A percentile compares a stretch with the other conserved stretches of the same genome.
Evolutionary conservation across 2,888 invertebrate species (phyloP).

Genomic region (Folsomia manolachei): DNA sequence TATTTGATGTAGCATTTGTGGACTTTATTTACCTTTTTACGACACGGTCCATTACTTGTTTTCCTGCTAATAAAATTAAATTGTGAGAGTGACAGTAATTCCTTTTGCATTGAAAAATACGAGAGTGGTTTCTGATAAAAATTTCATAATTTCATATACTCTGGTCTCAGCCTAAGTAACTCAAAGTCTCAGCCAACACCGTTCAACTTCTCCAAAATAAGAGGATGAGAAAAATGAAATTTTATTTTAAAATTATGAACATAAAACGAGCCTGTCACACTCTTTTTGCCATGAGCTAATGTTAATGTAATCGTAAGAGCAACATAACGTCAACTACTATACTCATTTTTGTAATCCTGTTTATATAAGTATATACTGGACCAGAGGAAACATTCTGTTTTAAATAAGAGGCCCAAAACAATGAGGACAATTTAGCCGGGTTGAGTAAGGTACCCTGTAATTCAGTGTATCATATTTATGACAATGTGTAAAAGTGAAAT

Average conservation of each 20-base stretch:
- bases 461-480: not conserved
- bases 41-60: conserved; percentile 46
- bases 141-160: conserved; percentile 40
- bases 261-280: conserved; percentile 34
- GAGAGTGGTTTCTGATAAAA: conserved; percentile 41
- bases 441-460: not conserved
- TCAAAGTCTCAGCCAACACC: not conserved
- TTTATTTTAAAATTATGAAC: conserved; percentile 25
- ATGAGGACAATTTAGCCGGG: not conserved
- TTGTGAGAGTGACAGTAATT: conserved; percentile 47
- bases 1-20: no score
- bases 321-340: not conserved
- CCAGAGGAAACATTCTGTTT: not conserved
- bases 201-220: conserved; percentile 3
- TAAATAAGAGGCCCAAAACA: not conserved
- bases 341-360: not conserved
- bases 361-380: no score
- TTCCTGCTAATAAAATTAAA: conserved; percentile 47
- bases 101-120: conserved; percentile 22
- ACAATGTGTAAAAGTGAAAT: not conserved
- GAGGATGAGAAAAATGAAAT: conserved; percentile 16
- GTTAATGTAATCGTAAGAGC: conserved; percentile 15
- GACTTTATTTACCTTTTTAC: conserved; percentile 23
- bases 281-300: conserved; percentile 24
- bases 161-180: conserved; percentile 26